phyloP scores from a whole-genome alignment of 2,888 invertebrate genomes.

The Nomada hirtipes region DNA sequence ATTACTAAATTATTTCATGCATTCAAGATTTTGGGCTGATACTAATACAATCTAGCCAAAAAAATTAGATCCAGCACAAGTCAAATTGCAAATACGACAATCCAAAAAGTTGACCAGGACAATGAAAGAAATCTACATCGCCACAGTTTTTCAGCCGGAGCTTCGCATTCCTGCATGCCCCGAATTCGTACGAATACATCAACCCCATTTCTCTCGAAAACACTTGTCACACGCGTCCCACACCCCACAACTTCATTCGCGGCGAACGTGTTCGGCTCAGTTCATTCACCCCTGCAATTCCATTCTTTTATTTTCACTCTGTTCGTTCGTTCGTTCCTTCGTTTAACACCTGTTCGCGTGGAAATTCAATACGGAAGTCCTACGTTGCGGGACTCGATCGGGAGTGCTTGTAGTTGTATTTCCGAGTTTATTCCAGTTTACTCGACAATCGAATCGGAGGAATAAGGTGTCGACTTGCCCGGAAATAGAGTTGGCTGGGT shows the following conservation, averaged over 20 bases:
- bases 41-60: too few species aligned
- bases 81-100: neutral
- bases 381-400: conserved; percentile 1
- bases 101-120: neutral
- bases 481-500: conserved; percentile 20
- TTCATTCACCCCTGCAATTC: conserved; percentile 8
- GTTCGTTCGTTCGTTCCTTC: neutral
- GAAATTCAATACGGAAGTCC: conserved; percentile 15
- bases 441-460: conserved; percentile 22
- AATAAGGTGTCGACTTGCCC: conserved; percentile 17
- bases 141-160: neutral
- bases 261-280: neutral
- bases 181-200: neutral
- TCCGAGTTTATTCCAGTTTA: conserved; percentile 39
- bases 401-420: neutral
- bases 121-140: neutral
- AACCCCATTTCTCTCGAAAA: neutral
- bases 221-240: neutral
- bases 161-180: neutral
- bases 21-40: too few species aligned
- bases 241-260: neutral
- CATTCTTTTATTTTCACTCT: conserved; percentile 8
- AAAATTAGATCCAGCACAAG: too few species aligned
- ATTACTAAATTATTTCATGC: too few species aligned
- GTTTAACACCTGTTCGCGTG: conserved; percentile 30